Base-by-base conservation (phyloP, 2,888 invertebrate species). In the Eupithecia subfuscata region DNA sequence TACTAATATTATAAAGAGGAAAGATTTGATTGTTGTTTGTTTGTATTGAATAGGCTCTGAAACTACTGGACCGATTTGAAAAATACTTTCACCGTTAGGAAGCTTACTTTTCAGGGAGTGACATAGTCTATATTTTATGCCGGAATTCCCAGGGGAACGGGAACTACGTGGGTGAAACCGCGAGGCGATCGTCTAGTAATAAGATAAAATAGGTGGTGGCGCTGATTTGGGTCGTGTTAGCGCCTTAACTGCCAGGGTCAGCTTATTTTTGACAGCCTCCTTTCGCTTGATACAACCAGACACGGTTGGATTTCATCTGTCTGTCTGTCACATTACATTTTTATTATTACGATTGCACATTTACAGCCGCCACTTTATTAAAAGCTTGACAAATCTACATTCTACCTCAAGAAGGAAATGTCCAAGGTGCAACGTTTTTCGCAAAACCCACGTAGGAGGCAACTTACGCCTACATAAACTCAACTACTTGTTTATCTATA, bases 371-470 rank as follows among this genome's bases (percentile, higher is more conserved):
- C 14, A 40, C 7, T 37, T 67, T 2, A n/a, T 4, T n/a, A 40
- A 30, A 67, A n/a, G 40, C 12, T 40, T 71, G 65, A 48, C 16
- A 70, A 69, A 60, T 69, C n/a, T n/a, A 67, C 67, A 67, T 67
- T 67, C 67, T 40, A 34, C 12, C 71, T 67, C n/a, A 30, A 68
- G 25, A 72, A 74, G 75, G 70, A 43, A 75, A 73, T 70, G 52
- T 43, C 22, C 67, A 73, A 77, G 73, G 70, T 48, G 70, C 52
- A 60, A 25, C 34, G 16, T 63, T 73, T 77, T 73, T 77, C 60
- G 64, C 67, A 70, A 72, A 77, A 45, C 63, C n/a, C 7, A n/a
- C 37, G 83, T 83, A 76, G 82, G 82, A 75, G 80, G 18, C 12
- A 81, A 79, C 68, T 75, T 48, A 69, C 40, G 8, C 77, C 77